A percentile compares a stretch with the other conserved stretches of the same genome.
Conservation (phyloP, 2,797 vertebrate genomes). For the Cossypha polioptera region DNA sequence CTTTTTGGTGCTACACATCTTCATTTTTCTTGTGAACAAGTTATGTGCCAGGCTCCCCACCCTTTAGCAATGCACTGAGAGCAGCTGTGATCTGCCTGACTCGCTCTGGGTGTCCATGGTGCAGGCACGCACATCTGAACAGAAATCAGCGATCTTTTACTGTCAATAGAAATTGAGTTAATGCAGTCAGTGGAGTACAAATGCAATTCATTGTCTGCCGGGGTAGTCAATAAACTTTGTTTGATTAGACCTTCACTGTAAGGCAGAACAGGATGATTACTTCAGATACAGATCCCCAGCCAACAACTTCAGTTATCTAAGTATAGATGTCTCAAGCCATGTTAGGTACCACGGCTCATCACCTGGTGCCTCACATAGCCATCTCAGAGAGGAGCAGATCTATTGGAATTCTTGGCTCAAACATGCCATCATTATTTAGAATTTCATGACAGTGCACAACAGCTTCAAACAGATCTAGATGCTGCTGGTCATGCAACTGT, state of each 20-base stretch:
- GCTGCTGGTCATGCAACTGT: background rate
- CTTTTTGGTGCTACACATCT: background rate
- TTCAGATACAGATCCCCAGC: background rate
- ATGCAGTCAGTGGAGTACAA: background rate
- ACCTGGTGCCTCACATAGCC: background rate
- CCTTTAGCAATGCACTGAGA: background rate
- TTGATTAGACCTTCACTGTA: background rate
- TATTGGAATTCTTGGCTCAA: background rate
- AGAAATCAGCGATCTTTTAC: background rate
- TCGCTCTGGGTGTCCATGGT: background rate
- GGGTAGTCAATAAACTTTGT: background rate
- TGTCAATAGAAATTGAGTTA: background rate
- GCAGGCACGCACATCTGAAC: background rate
- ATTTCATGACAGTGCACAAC: background rate
- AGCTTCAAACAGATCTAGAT: background rate
- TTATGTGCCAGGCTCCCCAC: fast-evolving
- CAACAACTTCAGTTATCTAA: background rate
- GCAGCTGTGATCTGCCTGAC: background rate
- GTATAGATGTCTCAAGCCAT: background rate
- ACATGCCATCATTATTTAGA: background rate
- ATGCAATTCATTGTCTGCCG: background rate
- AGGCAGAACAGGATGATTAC: background rate
- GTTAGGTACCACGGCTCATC: background rate
- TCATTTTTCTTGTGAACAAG: background rate
- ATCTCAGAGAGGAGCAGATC: background rate